Base-by-base conservation (phyloP, 2,113 vertebrate species). In the Haemorhous mexicanus region DNA sequence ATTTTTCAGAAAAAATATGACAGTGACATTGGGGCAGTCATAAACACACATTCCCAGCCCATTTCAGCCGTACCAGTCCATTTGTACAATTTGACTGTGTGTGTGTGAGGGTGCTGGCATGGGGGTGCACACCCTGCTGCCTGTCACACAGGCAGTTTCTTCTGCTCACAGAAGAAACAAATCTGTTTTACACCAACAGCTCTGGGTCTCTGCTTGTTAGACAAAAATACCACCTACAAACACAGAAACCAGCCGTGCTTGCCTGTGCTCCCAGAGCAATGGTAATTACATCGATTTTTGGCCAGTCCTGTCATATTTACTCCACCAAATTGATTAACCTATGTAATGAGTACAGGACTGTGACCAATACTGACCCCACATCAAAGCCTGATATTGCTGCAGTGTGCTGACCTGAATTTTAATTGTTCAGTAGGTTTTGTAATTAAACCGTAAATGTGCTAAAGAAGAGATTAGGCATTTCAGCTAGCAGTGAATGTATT, bases 291-390 rank as follows among this genome's bases (percentile, higher is more conserved):
- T 9, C 52, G 93, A 92, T 95, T 96, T 97, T 93, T 91, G 95
- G 97, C 90, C 90, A 73, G 89, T 90, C 94, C 91, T 96, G 89
- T 96, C 95, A 90, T 97, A 78, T 96, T 96, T 96, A 86, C 88
- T 96, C 28, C 83, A 83, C 62, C 90, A 95, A 93, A 94, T 97
- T 97, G 97, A 98, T 99, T 98, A 99, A 99, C 97, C 98, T 98
- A 96, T 97, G 98, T 98, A 98, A 98, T 98, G 98, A 99, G 98
- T 98, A 98, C 94, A 98, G 97, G 97, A 97, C 97, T 98, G 96
- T 99, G 98, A 98, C 99, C 98, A 98, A 93, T 97, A 96, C 98
- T 98, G 98, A 98, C 98, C 98, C 98, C 97, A 98, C 98, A 98
- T 99, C 98, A 99, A 99, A 99, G 98, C 95, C 97, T 97, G 96